Percentiles rank a stretch among this genome's conserved stretches.
These are phyloP conservation scores for Carduelis carduelis DNA, from an alignment of 2,797 vertebrate genomes.

Conservation along the genomic window DNA sequence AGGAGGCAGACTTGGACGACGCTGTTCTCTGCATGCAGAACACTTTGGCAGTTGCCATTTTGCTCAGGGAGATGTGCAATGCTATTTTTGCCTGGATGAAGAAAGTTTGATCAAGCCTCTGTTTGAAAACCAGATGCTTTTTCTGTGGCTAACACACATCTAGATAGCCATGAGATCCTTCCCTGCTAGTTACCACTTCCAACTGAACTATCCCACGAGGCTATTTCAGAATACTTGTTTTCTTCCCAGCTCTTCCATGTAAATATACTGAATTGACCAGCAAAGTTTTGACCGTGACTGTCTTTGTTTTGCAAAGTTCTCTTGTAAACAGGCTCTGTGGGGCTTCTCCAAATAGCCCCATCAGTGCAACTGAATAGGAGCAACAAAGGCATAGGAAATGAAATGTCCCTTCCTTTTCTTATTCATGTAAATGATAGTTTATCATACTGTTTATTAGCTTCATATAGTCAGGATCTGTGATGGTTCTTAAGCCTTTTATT, in stretches of 20 bases:
- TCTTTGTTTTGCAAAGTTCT: constrained; percentile 79
- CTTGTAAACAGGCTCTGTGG: constrained; percentile 68
- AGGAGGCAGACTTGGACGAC: background rate
- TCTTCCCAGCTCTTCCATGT: constrained; percentile 41
- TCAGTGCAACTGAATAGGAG: constrained; percentile 52
- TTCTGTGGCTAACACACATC: background rate
- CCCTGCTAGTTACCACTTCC: background rate
- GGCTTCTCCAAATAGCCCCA: constrained; percentile 58
- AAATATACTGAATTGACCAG: constrained; percentile 64
- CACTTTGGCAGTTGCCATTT: background rate
- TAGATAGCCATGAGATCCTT: background rate
- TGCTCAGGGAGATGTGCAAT: background rate
- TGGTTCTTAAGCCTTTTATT: constrained; percentile 59
- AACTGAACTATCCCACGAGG: background rate
- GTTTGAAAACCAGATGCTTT: background rate
- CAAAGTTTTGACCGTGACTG: constrained; percentile 74
- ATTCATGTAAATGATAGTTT: constrained; percentile 62
- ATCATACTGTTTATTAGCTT: constrained; percentile 62
- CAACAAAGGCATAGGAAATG: constrained; percentile 72
- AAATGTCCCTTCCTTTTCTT: constrained; percentile 69
- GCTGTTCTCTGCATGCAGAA: background rate
- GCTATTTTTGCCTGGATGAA: background rate
- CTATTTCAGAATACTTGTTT: background rate
- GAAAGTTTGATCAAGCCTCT: background rate
- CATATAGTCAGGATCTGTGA: constrained; percentile 12